Evolutionary conservation across 2,797 vertebrate species (phyloP).

Genomic region (Lates japonicus): DNA sequence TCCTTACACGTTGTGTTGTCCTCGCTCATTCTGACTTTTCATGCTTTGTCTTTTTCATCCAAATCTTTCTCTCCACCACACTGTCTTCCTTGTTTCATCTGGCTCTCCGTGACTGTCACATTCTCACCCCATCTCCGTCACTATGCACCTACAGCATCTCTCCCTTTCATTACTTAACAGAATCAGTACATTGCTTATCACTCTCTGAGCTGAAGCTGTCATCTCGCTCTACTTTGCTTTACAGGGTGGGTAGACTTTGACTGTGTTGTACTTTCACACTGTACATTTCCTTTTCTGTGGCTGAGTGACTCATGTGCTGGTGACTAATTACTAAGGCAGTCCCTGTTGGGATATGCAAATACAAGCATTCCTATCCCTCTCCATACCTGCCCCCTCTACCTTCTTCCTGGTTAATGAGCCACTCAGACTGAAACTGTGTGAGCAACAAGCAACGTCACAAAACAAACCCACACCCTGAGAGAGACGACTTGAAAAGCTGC

Average conservation of each 20-base stretch:
- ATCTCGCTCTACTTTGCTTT: constrained; percentile 37
- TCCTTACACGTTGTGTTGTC: background rate
- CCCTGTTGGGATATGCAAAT: constrained; percentile 55
- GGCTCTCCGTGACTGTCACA: constrained; percentile 16
- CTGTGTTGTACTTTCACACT: constrained; percentile 52
- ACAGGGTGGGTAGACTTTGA: constrained; percentile 39
- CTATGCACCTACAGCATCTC: background rate
- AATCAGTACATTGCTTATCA: constrained; percentile 17
- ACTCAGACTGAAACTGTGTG: constrained; percentile 45
- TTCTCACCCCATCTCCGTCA: background rate
- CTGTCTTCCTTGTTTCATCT: background rate
- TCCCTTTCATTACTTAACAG: constrained; percentile 5
- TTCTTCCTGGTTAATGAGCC: constrained; percentile 1
- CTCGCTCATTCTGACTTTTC: constrained; percentile 18
- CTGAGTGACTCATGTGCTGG: constrained; percentile 66
- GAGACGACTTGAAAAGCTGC: constrained; percentile 4
- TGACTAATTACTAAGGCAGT: constrained; percentile 69
- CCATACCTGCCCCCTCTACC: constrained; percentile 29
- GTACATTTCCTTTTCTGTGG: constrained; percentile 45
- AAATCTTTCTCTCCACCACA: background rate
- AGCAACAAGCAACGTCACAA: constrained; percentile 38
- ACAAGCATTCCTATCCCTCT: constrained; percentile 54
- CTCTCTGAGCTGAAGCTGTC: background rate
- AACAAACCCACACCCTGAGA: constrained; percentile 56
- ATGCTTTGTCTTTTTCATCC: background rate